These are phyloP conservation scores for Acromyrmex charruanus DNA, from an alignment of 1,140 invertebrate species.

Conservation along the genomic window DNA sequence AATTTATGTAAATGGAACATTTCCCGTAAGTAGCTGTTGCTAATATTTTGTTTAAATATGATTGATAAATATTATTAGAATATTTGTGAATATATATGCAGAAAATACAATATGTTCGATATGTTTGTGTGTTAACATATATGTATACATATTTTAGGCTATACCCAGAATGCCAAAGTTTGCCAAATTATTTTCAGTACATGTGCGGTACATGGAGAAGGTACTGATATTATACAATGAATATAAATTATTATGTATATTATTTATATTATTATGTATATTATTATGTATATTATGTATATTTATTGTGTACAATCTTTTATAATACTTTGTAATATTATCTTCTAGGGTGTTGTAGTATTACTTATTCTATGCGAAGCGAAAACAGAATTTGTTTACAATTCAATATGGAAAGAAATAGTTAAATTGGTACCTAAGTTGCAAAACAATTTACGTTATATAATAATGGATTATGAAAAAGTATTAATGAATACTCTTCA, in stretches of 20 bases:
- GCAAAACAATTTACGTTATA: conserved; percentile 33
- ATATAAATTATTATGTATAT: no score
- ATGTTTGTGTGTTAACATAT: no score
- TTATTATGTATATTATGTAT: not conserved
- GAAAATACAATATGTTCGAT: no score
- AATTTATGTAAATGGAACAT: not conserved
- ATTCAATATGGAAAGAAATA: conserved; percentile 7
- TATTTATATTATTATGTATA: no score
- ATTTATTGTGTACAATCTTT: not conserved
- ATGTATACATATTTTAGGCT: not conserved
- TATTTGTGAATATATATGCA: not conserved
- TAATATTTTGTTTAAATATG: not conserved
- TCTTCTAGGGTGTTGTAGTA: not conserved
- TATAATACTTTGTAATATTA: not conserved
- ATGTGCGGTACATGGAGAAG: not conserved
- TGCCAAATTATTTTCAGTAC: not conserved
- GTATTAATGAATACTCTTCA: conserved; percentile 18
- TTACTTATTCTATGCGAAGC: not conserved
- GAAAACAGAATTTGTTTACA: conserved; percentile 6
- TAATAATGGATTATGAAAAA: conserved; percentile 54
- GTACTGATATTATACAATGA: not conserved
- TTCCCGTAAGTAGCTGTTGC: not conserved
- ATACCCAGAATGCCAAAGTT: not conserved
- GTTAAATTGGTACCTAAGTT: not conserved
- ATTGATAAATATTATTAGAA: not conserved